Evolutionary conservation across 2,888 invertebrate genomes (phyloP).

Genomic region (Dendrolimus pini): DNA sequence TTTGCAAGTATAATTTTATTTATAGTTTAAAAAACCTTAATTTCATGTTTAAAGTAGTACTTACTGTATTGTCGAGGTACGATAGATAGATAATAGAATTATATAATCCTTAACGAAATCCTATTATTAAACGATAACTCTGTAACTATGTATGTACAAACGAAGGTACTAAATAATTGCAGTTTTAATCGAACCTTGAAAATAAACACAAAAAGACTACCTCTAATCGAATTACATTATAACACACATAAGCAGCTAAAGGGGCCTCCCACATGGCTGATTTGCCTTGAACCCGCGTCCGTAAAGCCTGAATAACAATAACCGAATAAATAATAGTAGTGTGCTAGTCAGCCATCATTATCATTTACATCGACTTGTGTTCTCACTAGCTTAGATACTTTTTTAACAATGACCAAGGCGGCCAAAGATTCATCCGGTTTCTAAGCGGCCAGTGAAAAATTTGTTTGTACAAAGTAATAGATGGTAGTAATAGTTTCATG

Average conservation of each 20-base stretch:
- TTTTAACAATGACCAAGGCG: background rate
- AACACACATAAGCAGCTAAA: constrained; percentile 18
- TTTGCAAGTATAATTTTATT: no score
- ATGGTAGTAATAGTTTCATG: background rate
- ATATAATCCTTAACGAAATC: no score
- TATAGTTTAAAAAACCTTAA: no score
- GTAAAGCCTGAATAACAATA: constrained; percentile 48
- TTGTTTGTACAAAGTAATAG: background rate
- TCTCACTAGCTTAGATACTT: background rate
- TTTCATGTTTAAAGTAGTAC: no score
- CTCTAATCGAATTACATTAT: constrained; percentile 14
- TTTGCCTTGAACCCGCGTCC: constrained; percentile 54
- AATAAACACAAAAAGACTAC: background rate
- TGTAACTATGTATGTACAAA: no score
- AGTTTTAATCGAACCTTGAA: no score
- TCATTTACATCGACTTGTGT: background rate
- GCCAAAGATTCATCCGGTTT: background rate
- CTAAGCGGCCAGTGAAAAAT: background rate
- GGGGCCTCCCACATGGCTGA: constrained; percentile 46
- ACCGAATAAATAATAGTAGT: constrained; percentile 27
- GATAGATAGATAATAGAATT: no score
- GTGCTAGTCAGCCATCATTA: constrained; percentile 6
- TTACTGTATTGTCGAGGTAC: no score
- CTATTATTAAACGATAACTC: no score
- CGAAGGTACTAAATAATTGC: background rate